Evolutionary conservation across 2,113 vertebrate genomes (phyloP).

Genomic region (Sylvilagus bachmani): DNA sequence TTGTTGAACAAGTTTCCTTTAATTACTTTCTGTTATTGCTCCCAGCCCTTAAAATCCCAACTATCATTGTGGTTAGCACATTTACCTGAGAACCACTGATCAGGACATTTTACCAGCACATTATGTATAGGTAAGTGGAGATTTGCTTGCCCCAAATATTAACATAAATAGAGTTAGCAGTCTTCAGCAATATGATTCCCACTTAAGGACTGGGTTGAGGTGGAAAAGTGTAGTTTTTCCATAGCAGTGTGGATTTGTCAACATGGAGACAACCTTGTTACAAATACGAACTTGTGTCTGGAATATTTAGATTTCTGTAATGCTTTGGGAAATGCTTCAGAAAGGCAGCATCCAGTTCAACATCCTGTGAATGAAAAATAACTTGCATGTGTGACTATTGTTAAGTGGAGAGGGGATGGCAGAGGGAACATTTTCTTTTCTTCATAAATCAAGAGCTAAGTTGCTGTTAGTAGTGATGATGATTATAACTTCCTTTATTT

Average conservation of each 20-base stretch:
- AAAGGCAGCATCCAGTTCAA: neutral
- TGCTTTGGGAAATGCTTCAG: slow-evolving; percentile 12
- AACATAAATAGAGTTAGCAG: slow-evolving; percentile 14
- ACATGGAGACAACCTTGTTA: neutral
- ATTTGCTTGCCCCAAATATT: slow-evolving; percentile 51
- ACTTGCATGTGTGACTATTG: neutral
- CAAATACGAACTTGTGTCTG: neutral
- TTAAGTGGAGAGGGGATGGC: neutral
- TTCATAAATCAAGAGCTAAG: neutral
- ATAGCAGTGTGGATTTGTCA: slow-evolving; percentile 22
- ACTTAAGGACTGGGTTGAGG: neutral
- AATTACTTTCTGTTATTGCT: slow-evolving; percentile 62
- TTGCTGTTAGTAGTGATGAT: neutral
- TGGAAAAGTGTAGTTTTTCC: slow-evolving; percentile 2
- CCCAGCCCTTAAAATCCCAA: slow-evolving; percentile 75
- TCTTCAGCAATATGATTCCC: neutral
- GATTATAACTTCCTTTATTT: neutral
- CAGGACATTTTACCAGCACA: slow-evolving; percentile 52
- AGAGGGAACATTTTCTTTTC: slow-evolving; percentile 5
- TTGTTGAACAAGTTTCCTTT: slow-evolving; percentile 79
- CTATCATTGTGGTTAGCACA: slow-evolving; percentile 61
- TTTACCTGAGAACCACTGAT: slow-evolving; percentile 69
- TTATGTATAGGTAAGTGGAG: slow-evolving; percentile 80
- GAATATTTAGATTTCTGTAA: neutral
- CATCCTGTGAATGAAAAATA: neutral